A percentile compares a stretch with the other conserved stretches of the same genome.
Conservation (phyloP, 2,113 vertebrate genomes). For the Myocastor coypus region DNA sequence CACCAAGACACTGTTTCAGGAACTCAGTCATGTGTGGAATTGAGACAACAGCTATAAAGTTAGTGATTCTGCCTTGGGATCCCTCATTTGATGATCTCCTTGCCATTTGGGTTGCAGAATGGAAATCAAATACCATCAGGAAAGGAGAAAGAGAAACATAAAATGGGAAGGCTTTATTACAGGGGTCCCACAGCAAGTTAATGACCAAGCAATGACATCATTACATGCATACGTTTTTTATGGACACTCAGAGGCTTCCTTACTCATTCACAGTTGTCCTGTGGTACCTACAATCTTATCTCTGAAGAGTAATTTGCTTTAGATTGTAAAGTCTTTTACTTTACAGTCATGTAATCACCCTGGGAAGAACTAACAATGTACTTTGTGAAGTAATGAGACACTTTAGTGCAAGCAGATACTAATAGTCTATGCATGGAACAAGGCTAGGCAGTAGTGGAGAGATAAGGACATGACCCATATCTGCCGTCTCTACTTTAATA, state of each 20-base stretch:
- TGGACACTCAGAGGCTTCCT: not conserved
- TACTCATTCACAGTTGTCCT: not conserved
- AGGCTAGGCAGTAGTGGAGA: not conserved
- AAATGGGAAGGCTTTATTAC: not conserved
- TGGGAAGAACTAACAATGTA: not conserved
- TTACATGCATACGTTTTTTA: not conserved
- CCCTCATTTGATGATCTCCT: not conserved
- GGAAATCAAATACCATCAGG: not conserved
- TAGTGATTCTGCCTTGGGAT: not conserved
- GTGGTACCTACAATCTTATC: not conserved
- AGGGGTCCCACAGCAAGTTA: not conserved
- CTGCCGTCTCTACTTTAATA: not conserved
- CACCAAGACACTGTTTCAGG: not conserved
- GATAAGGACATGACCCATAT: not conserved
- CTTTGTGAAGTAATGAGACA: not conserved
- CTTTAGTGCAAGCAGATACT: conserved; percentile 30
- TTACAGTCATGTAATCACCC: not conserved
- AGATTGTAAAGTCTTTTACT: not conserved
- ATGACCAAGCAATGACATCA: not conserved
- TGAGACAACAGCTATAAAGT: not conserved
- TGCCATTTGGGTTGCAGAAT: not conserved
- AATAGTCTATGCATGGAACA: not conserved
- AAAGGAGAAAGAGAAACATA: not conserved
- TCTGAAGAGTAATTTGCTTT: not conserved
- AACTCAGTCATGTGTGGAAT: not conserved